These are phyloP conservation scores for Poeciliopsis turrubarensis DNA, from an alignment of 2,113 vertebrate species.

Conservation along the genomic window DNA sequence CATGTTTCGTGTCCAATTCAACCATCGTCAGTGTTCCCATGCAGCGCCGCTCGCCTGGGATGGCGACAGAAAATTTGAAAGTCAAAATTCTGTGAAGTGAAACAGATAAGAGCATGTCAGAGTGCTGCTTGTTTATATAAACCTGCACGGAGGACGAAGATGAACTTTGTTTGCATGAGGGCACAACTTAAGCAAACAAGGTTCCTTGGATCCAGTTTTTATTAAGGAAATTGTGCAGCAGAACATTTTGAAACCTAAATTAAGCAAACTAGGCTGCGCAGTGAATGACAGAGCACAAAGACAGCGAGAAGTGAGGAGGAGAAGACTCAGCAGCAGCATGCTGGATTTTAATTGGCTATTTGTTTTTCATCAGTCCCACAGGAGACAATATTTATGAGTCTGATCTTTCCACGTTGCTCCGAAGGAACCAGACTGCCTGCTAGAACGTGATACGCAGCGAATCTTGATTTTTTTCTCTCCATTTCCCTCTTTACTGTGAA, in stretches of 20 bases:
- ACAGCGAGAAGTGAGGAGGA: constrained; percentile 23
- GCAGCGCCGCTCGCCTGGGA: constrained; percentile 21
- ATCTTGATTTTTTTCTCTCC: constrained; percentile 20
- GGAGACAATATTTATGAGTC: constrained; percentile 81
- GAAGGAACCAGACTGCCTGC: constrained; percentile 50
- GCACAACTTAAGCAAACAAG: constrained; percentile 32
- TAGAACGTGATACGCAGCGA: constrained; percentile 49
- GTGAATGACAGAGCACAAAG: constrained; percentile 48
- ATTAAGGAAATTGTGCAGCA: constrained; percentile 67
- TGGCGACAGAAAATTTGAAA: constrained; percentile 50
- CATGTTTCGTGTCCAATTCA: constrained; percentile 34
- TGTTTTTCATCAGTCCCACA: constrained; percentile 78
- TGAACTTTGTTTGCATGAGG: constrained; percentile 30
- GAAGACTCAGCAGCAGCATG: constrained; percentile 26
- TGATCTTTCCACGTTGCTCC: constrained; percentile 74
- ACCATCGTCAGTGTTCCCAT: constrained; percentile 40
- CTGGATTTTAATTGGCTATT: constrained; percentile 81
- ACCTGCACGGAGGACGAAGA: constrained; percentile 7
- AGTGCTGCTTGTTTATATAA: constrained; percentile 29
- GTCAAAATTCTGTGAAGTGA: constrained; percentile 37
- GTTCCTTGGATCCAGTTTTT: constrained; percentile 50
- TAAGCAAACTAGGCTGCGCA: constrained; percentile 61
- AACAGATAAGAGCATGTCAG: constrained; percentile 25
- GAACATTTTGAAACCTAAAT: constrained; percentile 53
- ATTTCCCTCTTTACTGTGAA: constrained; percentile 5